Evolutionary conservation across 2,113 vertebrate species (phyloP).

Genomic region (Gymnobelideus leadbeateri): DNA sequence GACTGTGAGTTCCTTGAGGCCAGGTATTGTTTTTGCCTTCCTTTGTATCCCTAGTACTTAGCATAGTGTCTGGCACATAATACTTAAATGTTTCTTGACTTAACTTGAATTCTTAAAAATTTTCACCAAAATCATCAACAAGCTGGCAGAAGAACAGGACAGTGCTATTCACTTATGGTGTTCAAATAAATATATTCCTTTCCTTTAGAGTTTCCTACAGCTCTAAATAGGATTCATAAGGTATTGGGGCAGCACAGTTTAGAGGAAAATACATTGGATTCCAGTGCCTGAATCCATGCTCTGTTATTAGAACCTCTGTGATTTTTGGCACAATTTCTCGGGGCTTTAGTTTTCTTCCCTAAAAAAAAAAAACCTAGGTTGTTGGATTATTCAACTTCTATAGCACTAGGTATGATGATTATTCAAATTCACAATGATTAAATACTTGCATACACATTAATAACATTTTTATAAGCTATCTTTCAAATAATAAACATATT

Average conservation of each 20-base stretch:
- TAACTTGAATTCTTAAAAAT: neutral
- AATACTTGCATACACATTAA: neutral
- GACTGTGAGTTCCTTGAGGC: neutral
- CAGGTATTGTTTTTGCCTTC: neutral
- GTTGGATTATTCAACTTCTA: neutral
- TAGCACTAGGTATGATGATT: neutral
- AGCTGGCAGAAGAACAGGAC: neutral
- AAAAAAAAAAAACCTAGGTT: neutral
- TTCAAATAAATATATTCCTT: neutral
- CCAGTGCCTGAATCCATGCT: too few species aligned
- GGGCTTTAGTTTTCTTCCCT: neutral
- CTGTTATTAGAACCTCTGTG: neutral
- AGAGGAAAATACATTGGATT: neutral
- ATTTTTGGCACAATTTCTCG: neutral
- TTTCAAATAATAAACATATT: too few species aligned
- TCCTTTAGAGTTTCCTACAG: neutral
- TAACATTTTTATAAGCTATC: neutral
- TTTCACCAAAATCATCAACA: neutral
- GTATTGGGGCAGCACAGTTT: neutral
- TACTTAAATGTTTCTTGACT: neutral
- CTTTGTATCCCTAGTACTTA: neutral
- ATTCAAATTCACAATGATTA: neutral
- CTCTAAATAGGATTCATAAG: neutral
- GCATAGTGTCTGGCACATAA: neutral
- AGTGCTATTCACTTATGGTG: neutral